Evolutionary conservation across 2,888 invertebrate genomes (phyloP).

Genomic region (Drosophila buzzatii): DNA sequence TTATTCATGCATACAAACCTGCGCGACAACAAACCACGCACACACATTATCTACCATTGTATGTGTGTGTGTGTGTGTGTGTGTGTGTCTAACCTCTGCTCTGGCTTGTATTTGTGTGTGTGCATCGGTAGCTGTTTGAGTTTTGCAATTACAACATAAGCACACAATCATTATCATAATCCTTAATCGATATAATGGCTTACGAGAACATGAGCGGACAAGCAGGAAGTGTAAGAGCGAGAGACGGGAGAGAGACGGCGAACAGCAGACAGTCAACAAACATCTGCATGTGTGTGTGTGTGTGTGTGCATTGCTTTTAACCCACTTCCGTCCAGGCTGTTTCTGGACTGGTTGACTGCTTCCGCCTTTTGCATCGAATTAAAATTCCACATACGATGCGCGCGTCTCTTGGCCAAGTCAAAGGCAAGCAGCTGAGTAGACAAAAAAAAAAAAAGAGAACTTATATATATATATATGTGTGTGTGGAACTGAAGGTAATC

Average conservation of each 20-base stretch:
- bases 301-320: constrained; percentile 57
- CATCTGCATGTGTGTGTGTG: constrained; percentile 39
- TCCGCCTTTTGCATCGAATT: constrained; percentile 65
- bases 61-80: constrained; percentile 1
- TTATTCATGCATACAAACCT: constrained; percentile 73
- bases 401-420: constrained; percentile 47
- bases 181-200: constrained; percentile 84
- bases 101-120: constrained; percentile 1
- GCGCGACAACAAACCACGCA: constrained; percentile 62
- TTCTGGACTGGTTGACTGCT: constrained; percentile 55
- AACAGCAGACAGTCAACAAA: constrained; percentile 41
- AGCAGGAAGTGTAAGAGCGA: constrained; percentile 2
- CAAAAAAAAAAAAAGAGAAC: constrained; percentile 8
- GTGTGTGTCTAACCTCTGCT: constrained; percentile 37
- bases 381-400: constrained; percentile 68
- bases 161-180: constrained; percentile 85
- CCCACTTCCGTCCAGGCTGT: constrained; percentile 65
- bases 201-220: constrained; percentile 48
- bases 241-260: not conserved
- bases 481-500: constrained; percentile 49
- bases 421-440: constrained; percentile 15
- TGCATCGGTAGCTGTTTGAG: constrained; percentile 62
- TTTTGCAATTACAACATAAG: constrained; percentile 84
- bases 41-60: constrained; percentile 7
- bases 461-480: not conserved